These are phyloP conservation scores for Gymnogyps californianus DNA, from an alignment of 2,113 vertebrate genomes.

Conservation along the genomic window DNA sequence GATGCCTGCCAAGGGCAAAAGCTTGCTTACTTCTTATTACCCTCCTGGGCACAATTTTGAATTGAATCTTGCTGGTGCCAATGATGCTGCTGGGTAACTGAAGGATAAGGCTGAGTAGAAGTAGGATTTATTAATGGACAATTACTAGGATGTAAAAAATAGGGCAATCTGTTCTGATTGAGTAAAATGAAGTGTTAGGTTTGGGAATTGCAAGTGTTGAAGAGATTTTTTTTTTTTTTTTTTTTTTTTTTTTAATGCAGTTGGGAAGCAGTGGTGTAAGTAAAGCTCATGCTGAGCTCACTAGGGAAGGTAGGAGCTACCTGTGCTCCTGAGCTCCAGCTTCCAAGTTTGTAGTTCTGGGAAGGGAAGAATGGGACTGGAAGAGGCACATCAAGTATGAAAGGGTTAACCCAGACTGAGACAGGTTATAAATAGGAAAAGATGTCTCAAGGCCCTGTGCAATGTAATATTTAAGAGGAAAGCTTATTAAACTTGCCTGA, in stretches of 20 bases:
- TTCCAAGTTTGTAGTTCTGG: background rate
- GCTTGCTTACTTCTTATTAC: background rate
- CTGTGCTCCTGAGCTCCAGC: background rate
- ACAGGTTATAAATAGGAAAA: background rate
- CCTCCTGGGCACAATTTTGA: conserved; percentile 1
- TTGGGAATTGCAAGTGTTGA: background rate
- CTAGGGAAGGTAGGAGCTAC: background rate
- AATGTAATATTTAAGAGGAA: background rate
- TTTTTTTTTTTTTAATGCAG: background rate
- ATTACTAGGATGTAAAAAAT: background rate
- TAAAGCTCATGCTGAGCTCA: background rate
- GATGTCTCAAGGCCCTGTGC: background rate
- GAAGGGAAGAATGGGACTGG: background rate
- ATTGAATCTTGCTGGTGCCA: background rate
- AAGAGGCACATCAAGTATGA: background rate
- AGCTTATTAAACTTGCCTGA: background rate
- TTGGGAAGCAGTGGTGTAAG: background rate
- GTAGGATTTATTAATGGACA: conserved; percentile 43
- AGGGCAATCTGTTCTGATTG: conserved; percentile 9
- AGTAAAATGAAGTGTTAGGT: background rate
- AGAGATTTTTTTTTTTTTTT: background rate
- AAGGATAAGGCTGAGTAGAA: conserved; percentile 1
- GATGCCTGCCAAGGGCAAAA: conserved; percentile 41
- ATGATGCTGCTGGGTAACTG: background rate
- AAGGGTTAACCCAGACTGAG: background rate